Evolutionary conservation across 2,113 vertebrate species (phyloP), one percentile per base, ranked within the genome.

Genomic region (Apteryx owenii): DNA sequence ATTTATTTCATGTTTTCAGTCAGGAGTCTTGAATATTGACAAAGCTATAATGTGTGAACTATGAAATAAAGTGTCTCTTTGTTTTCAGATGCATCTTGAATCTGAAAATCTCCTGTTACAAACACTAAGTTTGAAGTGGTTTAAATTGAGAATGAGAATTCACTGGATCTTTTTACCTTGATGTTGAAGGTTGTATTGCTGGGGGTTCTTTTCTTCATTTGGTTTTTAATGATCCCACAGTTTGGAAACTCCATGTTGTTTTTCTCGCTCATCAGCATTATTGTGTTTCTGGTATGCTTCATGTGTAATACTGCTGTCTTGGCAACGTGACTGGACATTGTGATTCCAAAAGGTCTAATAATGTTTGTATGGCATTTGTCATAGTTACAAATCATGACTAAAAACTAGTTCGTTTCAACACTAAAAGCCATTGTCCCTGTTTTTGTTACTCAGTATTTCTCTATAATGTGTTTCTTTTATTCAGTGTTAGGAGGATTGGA

Each of bases 261-360:
- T 1, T 25, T 0, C 4, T 25, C 3, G 7, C 19, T 50, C 22
- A 17, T 11, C 9, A 46, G 61, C 23, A 23, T 23, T 72, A 75
- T 70, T 80, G 72, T 40, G 68, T 69, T 64, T 92, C 48, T 93
- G 94, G 48, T 89, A 69, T 88, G 86, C 84, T 40, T 19, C 36
- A 62, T 77, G 0, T 90, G 38, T 79, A 36, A 44, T 73, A 53
- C 31, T 85, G 71, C 88, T 97, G 81, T 71, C 81, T 54, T 95
- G 78, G 77, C 62, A 96, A 92, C 75, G 54, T 85, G 82, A 7
- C 79, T 88, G 53, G 69, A 89, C 81, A 95, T 81, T 94, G 61
- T 77, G 81, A 54, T 91, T 96, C 66, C 66, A 23, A 80, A 92
- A 95, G 81, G 61, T 81, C 78, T 91, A 19, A 46, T 58, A 65